Percentiles rank a stretch among this genome's conserved stretches.
Evolutionary conservation across 2,113 vertebrate genomes (phyloP).

Genomic region (Dicrurus megarhynchus): DNA sequence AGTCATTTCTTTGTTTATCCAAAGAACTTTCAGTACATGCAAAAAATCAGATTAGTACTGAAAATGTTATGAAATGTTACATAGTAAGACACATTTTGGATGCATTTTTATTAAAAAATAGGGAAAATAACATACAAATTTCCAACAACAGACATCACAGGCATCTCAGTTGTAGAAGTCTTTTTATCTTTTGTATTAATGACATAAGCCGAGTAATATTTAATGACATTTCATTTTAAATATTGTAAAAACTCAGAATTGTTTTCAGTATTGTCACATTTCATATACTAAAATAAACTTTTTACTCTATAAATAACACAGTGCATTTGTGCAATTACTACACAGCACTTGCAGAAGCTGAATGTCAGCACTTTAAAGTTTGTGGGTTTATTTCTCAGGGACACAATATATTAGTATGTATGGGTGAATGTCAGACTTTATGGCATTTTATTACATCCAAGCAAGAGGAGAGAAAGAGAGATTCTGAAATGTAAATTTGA

Average conservation of each 20-base stretch:
- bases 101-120: not conserved
- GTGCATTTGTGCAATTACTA: not conserved
- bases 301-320: not conserved
- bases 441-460: not conserved
- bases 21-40: not conserved
- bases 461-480: not conserved
- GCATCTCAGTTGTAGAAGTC: not conserved
- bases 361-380: not conserved
- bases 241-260: not conserved
- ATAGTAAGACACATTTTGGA: not conserved
- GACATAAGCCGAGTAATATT: not conserved
- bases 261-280: not conserved
- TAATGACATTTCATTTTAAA: not conserved
- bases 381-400: not conserved
- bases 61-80: not conserved
- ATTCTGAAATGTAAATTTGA: slow-evolving; percentile 39
- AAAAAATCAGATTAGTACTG: not conserved
- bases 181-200: not conserved
- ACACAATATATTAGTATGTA: not conserved
- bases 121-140: not conserved
- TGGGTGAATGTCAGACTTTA: not conserved
- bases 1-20: not conserved
- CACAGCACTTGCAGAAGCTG: not conserved
- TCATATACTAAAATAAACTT: not conserved
- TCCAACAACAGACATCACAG: not conserved